Evolutionary conservation across 2,797 vertebrate genomes (phyloP), one percentile per base, ranked within the genome.

Genomic region (Bradypodion ventrale): DNA sequence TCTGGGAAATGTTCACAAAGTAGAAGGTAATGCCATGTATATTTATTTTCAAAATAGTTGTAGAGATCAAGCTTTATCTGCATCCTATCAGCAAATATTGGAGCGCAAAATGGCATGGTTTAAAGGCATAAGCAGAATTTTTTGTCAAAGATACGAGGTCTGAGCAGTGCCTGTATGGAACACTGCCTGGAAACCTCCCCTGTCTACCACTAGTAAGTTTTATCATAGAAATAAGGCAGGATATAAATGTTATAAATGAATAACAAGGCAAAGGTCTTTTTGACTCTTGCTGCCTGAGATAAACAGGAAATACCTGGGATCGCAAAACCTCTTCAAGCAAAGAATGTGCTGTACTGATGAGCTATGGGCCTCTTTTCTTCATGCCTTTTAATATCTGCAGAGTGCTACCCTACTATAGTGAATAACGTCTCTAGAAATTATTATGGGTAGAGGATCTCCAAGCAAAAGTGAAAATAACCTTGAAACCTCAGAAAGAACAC

Each of bases 241-340:
- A 56, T n/a, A 72, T 72, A 42, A 81, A 72, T 81, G 52, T 25
- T 13, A 59, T 70, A 70, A 79, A 79, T 66, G 10, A 78, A 63
- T 29, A 49, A 49, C 68, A 52, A 37, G 15, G 21, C 10, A 81
- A 81, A 56, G 68, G 19, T 21, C 25, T 42, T 56, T 56, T 72
- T 52, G 9, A 29, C 52, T 6, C 49, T 44, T 60, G 52, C 49
- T 60, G 29, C 35, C 16, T 81, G 42, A 66, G 32, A 75, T 23
- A 35, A 74, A 9, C 25, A 44, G 32, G 32, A 76, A 56, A 56
- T 56, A 56, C 52, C 52, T 56, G 52, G 52, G 52, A 68, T 79
- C 32, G 35, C n/a, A 46, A 13, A 29, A 10, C 37, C 46, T 62
- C 40, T 73, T 9, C 4, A 1, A 63, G 60, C 46, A 75, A 68